phyloP scores from a whole-genome alignment of 2,797 vertebrate genomes.

The Leptoclinus maculatus region DNA sequence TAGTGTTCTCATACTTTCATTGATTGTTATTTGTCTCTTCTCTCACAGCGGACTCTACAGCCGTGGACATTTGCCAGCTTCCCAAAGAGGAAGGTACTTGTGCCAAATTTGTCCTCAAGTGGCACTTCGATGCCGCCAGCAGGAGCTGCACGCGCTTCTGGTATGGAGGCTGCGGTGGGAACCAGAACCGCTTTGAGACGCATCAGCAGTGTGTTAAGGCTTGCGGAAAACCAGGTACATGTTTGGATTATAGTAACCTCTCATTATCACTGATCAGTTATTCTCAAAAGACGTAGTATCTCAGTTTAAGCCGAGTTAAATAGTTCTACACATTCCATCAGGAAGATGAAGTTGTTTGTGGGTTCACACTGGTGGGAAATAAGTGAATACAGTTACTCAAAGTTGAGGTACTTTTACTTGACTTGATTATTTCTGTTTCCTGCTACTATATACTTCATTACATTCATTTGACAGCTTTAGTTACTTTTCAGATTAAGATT shows the following conservation, averaged over 20 bases:
- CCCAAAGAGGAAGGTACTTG: conserved; percentile 90
- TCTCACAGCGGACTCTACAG: conserved; percentile 52
- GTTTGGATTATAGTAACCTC: neutral
- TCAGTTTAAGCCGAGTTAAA: neutral
- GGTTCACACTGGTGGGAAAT: neutral
- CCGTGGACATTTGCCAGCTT: conserved; percentile 85
- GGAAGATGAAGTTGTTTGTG: neutral
- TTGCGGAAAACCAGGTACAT: conserved; percentile 87
- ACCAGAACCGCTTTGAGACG: conserved; percentile 91
- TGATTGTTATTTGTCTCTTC: neutral
- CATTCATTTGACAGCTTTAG: neutral
- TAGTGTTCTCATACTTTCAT: neutral
- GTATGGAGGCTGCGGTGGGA: conserved; percentile 94
- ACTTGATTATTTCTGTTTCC: neutral
- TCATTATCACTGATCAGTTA: neutral
- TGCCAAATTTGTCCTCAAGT: conserved; percentile 88
- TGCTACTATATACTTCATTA: neutral
- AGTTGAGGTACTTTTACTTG: neutral
- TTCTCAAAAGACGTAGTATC: neutral
- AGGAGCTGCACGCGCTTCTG: conserved; percentile 92
- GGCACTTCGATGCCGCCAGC: conserved; percentile 87
- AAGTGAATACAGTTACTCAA: neutral
- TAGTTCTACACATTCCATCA: neutral
- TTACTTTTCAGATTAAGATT: neutral
- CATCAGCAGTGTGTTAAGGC: conserved; percentile 89